A percentile compares a stretch with the other conserved stretches of the same genome.
Evolutionary conservation across 30 jellyfish, hydroid and myxozoan genomes (phyloP).

Genomic region (Aurelia aurita): DNA sequence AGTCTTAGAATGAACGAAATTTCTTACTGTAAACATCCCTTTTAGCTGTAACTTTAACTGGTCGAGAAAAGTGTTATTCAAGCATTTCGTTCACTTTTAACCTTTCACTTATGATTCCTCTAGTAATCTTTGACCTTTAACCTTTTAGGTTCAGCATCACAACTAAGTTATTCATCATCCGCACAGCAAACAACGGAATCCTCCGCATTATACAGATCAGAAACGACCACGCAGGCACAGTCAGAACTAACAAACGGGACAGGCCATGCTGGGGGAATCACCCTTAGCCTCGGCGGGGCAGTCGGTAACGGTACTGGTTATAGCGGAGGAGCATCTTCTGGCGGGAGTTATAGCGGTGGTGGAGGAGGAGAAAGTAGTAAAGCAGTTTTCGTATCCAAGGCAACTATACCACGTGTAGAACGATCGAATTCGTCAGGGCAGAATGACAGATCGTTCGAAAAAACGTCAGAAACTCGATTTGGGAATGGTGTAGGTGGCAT

Average conservation of each 20-base stretch:
- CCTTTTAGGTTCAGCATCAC: slow-evolving; percentile 77
- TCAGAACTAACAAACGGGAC: slow-evolving; percentile 30
- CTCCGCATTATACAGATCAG: slow-evolving; percentile 45
- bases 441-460: slow-evolving; percentile 52
- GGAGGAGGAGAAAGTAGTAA: slow-evolving; percentile 35
- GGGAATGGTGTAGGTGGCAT: slow-evolving; percentile 53
- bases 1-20: no score
- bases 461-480: slow-evolving; percentile 40
- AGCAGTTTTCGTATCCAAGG: slow-evolving; percentile 50
- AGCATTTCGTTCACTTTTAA: no score
- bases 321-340: neutral
- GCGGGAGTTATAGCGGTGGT: neutral
- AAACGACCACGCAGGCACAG: slow-evolving; percentile 45
- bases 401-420: slow-evolving; percentile 75
- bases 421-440: slow-evolving; percentile 60
- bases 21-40: no score
- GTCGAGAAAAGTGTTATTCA: no score
- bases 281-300: neutral
- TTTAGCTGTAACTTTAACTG: no score
- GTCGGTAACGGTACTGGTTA: neutral
- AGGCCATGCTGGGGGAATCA: slow-evolving; percentile 6
- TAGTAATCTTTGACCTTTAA: no score
- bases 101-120: no score
- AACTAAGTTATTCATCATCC: slow-evolving; percentile 67
- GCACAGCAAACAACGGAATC: slow-evolving; percentile 71